phyloP scores from a whole-genome alignment of 2,797 vertebrate species.

The Acanthurus lineatus region DNA sequence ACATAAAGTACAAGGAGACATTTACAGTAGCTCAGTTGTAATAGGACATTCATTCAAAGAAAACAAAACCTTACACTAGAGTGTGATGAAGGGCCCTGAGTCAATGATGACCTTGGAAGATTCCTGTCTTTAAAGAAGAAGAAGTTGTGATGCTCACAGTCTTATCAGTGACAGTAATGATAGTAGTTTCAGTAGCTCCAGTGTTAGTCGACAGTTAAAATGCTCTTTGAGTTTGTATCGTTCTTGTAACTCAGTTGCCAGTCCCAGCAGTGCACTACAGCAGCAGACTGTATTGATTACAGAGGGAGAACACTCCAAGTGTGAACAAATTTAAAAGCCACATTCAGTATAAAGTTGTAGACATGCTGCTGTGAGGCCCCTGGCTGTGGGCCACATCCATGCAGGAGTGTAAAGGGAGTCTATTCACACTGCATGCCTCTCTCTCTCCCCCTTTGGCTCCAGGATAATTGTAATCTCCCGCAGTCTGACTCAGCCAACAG shows the following conservation, averaged over 20 bases:
- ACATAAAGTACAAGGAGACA: background rate
- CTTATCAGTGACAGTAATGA: conserved; percentile 27
- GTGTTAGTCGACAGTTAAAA: conserved; percentile 34
- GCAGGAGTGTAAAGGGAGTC: conserved; percentile 52
- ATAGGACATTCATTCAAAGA: background rate
- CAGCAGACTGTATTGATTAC: conserved; percentile 59
- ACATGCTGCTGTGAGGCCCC: conserved; percentile 66
- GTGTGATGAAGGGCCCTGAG: conserved; percentile 36
- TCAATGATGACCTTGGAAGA: conserved; percentile 39
- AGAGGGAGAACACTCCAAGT: conserved; percentile 51
- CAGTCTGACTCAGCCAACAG: conserved; percentile 75
- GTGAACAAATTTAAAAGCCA: conserved; percentile 68
- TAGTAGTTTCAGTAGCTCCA: conserved; percentile 16
- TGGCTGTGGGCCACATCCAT: conserved; percentile 61
- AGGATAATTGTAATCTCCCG: conserved; percentile 73
- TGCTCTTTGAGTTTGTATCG: conserved; percentile 28
- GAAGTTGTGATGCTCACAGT: conserved; percentile 22
- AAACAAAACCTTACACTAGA: conserved; percentile 53
- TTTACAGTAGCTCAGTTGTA: background rate
- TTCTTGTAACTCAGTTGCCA: conserved; percentile 15
- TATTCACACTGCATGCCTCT: conserved; percentile 54
- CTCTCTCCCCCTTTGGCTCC: conserved; percentile 43
- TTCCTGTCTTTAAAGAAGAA: conserved; percentile 73
- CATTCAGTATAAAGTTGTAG: conserved; percentile 50
- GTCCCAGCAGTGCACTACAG: conserved; percentile 35